Evolutionary conservation across 2,888 invertebrate genomes (phyloP).

Genomic region (Plagodis dolabraria): DNA sequence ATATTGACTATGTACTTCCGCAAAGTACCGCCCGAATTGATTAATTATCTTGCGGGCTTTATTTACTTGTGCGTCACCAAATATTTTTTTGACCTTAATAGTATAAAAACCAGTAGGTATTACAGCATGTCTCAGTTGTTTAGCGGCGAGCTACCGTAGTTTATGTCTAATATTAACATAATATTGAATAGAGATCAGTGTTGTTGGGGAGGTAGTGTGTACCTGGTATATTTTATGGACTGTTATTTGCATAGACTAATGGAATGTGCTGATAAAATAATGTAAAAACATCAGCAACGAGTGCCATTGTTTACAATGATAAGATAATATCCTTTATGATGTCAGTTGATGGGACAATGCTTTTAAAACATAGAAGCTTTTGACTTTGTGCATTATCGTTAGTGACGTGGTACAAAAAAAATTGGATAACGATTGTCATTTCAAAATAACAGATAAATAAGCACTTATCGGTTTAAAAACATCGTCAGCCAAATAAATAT

Average conservation of each 20-base stretch:
- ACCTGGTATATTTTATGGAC: background rate
- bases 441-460: background rate
- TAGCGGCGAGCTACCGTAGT: too few species aligned
- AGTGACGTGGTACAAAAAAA: background rate
- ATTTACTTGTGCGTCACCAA: too few species aligned
- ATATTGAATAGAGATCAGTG: too few species aligned
- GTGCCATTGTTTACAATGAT: conserved; percentile 8
- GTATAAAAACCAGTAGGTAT: too few species aligned
- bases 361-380: background rate
- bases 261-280: conserved; percentile 11
- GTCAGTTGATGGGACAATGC: background rate
- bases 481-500: background rate
- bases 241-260: background rate
- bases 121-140: too few species aligned
- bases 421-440: background rate
- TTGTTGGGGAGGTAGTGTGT: too few species aligned
- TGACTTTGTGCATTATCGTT: background rate
- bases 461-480: background rate
- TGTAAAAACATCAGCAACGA: background rate
- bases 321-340: conserved; percentile 7
- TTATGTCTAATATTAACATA: too few species aligned
- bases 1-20: too few species aligned
- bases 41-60: too few species aligned
- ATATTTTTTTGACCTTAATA: too few species aligned
- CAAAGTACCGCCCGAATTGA: too few species aligned